A percentile compares a stretch with the other conserved stretches of the same genome.
These are phyloP conservation scores for Drosophila leontia DNA, from an alignment of 1,140 invertebrate genomes.

Conservation along the genomic window DNA sequence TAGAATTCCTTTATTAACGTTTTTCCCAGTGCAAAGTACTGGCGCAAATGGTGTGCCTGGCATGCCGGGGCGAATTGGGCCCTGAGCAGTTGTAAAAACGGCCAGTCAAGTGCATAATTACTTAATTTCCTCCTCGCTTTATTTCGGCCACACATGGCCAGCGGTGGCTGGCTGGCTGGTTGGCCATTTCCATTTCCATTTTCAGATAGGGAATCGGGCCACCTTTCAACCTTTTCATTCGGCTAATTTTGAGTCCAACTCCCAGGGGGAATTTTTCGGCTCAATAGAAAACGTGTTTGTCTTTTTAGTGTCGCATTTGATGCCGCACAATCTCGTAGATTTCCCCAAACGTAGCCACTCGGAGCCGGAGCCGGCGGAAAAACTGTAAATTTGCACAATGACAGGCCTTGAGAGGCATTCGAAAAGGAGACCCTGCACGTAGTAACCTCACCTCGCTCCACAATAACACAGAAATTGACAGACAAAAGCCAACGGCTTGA, in stretches of 20 bases:
- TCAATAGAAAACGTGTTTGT: conserved; percentile 69
- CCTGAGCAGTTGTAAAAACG: conserved; percentile 53
- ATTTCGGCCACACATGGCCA: conserved; percentile 45
- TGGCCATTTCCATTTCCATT: conserved; percentile 17
- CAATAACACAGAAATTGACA: conserved; percentile 69
- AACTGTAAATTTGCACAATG: conserved; percentile 78
- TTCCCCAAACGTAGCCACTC: conserved; percentile 66
- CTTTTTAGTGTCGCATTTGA: conserved; percentile 75
- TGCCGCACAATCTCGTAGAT: conserved; percentile 71
- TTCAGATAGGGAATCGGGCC: conserved; percentile 23
- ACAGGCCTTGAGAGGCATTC: conserved; percentile 59
- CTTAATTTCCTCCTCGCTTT: conserved; percentile 66
- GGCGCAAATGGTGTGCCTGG: conserved; percentile 61
- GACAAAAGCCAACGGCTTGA: conserved; percentile 63
- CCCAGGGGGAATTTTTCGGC: conserved; percentile 41
- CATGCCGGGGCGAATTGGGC: conserved; percentile 21
- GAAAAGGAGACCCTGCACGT: conserved; percentile 67
- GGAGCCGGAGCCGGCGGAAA: conserved; percentile 33
- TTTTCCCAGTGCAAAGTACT: conserved; percentile 27
- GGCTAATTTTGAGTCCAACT: conserved; percentile 55
- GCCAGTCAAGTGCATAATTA: conserved; percentile 82
- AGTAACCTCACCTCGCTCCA: conserved; percentile 53
- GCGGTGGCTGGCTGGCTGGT: conserved; percentile 13
- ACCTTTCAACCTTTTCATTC: conserved; percentile 53
- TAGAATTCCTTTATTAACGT: neutral